Percentiles rank a stretch among this genome's conserved stretches.
These are phyloP conservation scores for Brachionus manjavacas DNA, from an alignment of 1,140 invertebrate genomes.

Conservation along the genomic window DNA sequence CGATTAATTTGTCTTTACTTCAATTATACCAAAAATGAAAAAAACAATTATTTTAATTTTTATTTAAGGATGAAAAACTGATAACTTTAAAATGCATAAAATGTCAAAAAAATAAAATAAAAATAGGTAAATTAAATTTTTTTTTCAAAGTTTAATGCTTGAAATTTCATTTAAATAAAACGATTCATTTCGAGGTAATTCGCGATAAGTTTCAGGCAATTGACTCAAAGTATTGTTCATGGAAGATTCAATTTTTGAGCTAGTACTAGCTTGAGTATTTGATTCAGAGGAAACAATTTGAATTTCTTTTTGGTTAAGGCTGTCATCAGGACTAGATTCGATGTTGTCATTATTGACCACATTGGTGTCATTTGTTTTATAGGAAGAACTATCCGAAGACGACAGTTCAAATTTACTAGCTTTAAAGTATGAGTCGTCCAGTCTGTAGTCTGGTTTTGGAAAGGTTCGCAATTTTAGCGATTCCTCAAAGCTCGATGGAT, in stretches of 20 bases:
- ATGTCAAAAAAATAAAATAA: not conserved
- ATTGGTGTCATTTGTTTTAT: conserved; percentile 22
- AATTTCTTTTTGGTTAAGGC: not conserved
- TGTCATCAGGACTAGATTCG: not conserved
- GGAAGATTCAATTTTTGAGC: not conserved
- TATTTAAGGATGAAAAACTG: conserved; percentile 15
- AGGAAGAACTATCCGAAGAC: not conserved
- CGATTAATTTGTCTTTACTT: too few relatives aligned
- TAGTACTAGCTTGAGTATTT: not conserved
- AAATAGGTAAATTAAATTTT: not conserved
- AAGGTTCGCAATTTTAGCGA: not conserved
- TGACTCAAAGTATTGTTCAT: not conserved
- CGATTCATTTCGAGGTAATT: conserved; percentile 40
- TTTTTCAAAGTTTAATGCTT: conserved; percentile 16
- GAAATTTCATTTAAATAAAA: conserved; percentile 41
- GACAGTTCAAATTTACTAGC: conserved; percentile 17
- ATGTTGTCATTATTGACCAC: not conserved
- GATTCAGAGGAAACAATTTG: not conserved
- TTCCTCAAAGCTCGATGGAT: not conserved
- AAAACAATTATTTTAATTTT: not conserved
- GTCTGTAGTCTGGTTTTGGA: not conserved
- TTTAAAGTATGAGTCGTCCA: conserved; percentile 8
- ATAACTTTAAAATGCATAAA: not conserved
- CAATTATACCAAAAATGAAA: not conserved
- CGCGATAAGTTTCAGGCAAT: not conserved